Percentiles rank a stretch among this genome's conserved stretches.
phyloP scores from a whole-genome alignment of 1,140 invertebrate species.

The Charaxes varanes region DNA sequence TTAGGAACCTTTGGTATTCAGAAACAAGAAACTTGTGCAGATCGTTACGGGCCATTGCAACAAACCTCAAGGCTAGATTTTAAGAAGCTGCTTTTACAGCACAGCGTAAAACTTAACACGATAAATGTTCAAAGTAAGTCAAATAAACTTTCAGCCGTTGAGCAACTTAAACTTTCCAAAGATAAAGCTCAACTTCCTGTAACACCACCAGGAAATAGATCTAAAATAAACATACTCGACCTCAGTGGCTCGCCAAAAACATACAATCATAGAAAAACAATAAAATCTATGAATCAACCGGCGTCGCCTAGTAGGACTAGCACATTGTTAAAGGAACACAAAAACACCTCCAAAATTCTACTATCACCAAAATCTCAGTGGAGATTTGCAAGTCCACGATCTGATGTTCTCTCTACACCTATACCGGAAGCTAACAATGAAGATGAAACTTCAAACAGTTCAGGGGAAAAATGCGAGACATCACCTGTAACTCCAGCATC shows the following conservation, averaged over 20 bases:
- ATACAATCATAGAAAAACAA: conserved; percentile 76
- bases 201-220: conserved; percentile 52
- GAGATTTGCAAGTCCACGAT: conserved; percentile 82
- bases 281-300: conserved; percentile 73
- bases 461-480: conserved; percentile 64
- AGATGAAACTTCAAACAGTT: conserved; percentile 77
- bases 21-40: conserved; percentile 74
- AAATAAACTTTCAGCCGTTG: conserved; percentile 85
- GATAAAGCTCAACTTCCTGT: conserved; percentile 65
- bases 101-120: conserved; percentile 75
- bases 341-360: conserved; percentile 78
- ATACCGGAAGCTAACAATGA: conserved; percentile 88
- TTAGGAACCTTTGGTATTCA: conserved; percentile 45
- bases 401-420: conserved; percentile 87
- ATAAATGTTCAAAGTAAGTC: conserved; percentile 75
- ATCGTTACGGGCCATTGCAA: conserved; percentile 75
- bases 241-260: conserved; percentile 80
- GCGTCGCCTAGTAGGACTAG: conserved; percentile 69
- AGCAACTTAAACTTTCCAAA: conserved; percentile 85
- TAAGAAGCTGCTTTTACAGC: conserved; percentile 85
- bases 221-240: conserved; percentile 76
- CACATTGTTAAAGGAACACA: conserved; percentile 71
- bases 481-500: conserved; percentile 40
- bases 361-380: conserved; percentile 81
- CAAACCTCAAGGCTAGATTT: conserved; percentile 86